Base-by-base conservation (phyloP, 1,140 invertebrate species). In the Asbolus verrucosus region DNA sequence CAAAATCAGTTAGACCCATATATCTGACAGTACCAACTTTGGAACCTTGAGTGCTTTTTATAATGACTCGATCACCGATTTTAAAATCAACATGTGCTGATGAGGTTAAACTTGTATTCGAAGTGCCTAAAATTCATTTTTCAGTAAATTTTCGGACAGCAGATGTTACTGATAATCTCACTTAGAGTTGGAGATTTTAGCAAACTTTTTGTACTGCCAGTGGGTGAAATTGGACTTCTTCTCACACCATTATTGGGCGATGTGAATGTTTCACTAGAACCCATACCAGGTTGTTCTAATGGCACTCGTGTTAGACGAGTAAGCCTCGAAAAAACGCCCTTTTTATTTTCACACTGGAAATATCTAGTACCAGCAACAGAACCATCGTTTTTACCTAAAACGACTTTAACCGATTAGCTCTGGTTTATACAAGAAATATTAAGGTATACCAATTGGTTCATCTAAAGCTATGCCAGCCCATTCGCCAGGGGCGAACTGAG, bases 391-490 rank as follows among this genome's bases (percentile, higher is more conserved):
- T 98, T 98, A 36, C 93, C 93, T 95, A 79, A 66, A 84, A 72
- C 9, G 14, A 11, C 18, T 1, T n/a, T n/a, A n/a, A n/a, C n/a
- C n/a, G n/a, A n/a, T n/a, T n/a, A n/a, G n/a, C n/a, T n/a, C n/a
- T 11, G 38, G 1, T 43, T 41, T 31, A 30, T 46, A 9, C 38
- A 1, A 6, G 46, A 18, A 14, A 2, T 13, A 6, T 46, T 24
- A 46, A 27, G 19, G 59, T 21, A 39, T 75, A 90, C 97, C 97
- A 76, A 94, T 93, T 19, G 95, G 88, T 72, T 96, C 92, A 82
- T 99, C 97, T 63, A 99, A 87, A 27, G 97, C 95, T 62, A 99
- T 91, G 31, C 97, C 97, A 76, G 95, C 96, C 97, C 97, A 99
- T 67, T 97, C 94, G 73, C 97, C 97, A 24, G 92, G 89, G 15